Percentiles rank a stretch among this genome's conserved stretches.
Evolutionary conservation across 2,797 vertebrate genomes (phyloP).

Genomic region (Nasua narica): DNA sequence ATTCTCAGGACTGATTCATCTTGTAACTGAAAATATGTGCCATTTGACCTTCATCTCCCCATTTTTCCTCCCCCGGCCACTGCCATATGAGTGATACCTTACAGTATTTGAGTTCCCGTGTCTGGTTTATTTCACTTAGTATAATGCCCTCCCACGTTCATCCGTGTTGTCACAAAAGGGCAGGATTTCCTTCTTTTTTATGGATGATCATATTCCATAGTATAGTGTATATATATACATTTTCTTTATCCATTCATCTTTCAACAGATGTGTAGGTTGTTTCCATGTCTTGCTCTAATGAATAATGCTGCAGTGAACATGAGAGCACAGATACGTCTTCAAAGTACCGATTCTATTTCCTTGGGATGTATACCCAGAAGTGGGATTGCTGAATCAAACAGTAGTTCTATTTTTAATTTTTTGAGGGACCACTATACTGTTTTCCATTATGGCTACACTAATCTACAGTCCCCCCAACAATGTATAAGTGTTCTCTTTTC

Average conservation of each 20-base stretch:
- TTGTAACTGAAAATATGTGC: not conserved
- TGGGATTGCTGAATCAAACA: not conserved
- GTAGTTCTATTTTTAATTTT: not conserved
- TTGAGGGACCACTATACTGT: not conserved
- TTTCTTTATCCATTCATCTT: not conserved
- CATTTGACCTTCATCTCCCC: not conserved
- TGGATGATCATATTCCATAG: not conserved
- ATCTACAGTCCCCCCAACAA: not conserved
- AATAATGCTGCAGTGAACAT: not conserved
- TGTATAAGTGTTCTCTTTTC: not conserved
- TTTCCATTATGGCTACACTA: not conserved
- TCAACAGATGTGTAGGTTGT: not conserved
- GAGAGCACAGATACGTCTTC: not conserved
- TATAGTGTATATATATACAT: not conserved
- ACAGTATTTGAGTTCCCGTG: not conserved
- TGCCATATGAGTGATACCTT: not conserved
- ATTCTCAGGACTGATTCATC: not conserved
- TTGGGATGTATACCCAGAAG: not conserved
- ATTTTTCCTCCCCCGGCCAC: not conserved
- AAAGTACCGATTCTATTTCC: not conserved
- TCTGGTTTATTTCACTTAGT: not conserved
- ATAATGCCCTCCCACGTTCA: not conserved
- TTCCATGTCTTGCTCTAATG: not conserved
- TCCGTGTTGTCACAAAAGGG: not conserved
- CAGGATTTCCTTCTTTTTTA: not conserved